A percentile compares a stretch with the other conserved stretches of the same genome.
These are phyloP conservation scores for Nemotelus nigrinus DNA, from an alignment of 2,888 invertebrate species.

Conservation along the genomic window DNA sequence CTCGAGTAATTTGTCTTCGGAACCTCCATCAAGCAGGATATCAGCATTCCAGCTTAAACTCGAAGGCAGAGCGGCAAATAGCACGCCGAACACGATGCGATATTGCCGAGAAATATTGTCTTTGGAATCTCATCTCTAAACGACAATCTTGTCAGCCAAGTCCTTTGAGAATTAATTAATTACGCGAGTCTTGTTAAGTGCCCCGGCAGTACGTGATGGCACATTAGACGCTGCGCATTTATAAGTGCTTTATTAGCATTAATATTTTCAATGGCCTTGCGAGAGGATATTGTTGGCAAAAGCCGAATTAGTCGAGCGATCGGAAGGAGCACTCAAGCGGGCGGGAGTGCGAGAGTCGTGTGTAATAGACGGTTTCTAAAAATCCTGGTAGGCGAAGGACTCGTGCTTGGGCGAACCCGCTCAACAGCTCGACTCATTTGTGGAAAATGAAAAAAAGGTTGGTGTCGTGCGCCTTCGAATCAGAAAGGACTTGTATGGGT, in stretches of 20 bases:
- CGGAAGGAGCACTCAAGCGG: not conserved
- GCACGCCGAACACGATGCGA: not conserved
- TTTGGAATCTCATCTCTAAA: slow-evolving; percentile 9
- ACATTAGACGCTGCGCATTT: slow-evolving; percentile 30
- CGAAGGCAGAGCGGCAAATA: not conserved
- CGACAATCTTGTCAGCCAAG: slow-evolving; percentile 18
- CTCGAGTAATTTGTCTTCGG: slow-evolving; percentile 15
- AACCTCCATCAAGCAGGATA: not conserved
- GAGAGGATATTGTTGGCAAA: not conserved
- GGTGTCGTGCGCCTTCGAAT: no score
- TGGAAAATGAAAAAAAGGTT: no score
- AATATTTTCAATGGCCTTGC: slow-evolving; percentile 31
- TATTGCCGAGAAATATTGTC: not conserved
- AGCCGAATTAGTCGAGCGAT: slow-evolving; percentile 10
- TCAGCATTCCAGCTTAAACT: not conserved
- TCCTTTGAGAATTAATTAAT: slow-evolving; percentile 36
- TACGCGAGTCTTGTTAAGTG: slow-evolving; percentile 33
- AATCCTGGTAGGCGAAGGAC: no score
- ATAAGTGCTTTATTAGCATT: slow-evolving; percentile 37
- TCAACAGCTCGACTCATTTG: no score
- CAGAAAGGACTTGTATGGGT: no score
- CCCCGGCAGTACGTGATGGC: slow-evolving; percentile 24
- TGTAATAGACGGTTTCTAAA: no score
- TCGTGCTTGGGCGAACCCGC: no score
- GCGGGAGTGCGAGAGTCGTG: not conserved